Evolutionary conservation across 1,140 invertebrate genomes (phyloP), one percentile per base, ranked within the genome.

Genomic region (Drosophila orosa): DNA sequence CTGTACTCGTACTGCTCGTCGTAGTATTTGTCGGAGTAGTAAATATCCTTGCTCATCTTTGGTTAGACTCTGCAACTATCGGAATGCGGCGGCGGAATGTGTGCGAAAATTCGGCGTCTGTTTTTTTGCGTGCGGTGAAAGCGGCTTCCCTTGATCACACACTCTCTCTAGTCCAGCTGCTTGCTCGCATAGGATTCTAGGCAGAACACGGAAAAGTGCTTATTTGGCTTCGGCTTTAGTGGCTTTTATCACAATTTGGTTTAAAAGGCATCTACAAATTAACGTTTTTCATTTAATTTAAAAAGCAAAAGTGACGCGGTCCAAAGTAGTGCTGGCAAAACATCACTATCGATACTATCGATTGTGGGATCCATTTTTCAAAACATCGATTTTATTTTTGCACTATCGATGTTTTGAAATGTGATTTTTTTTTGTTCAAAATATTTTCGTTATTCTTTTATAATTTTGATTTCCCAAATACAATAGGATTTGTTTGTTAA

Each of bases 21-120:
- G 91, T 95, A 96, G 92, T 98, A 98, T 94, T 98, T 98, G 63
- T 97, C 96, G 0, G 97, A 98, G 92, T 98, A 98, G 87, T 96
- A 98, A 77, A 98, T 97, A 47, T 96, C 93, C 78, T 93, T 93
- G 71, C 86, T 91, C 90, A 91, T 91, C 24, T 67, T 85, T 33
- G 22, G 22, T 5, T 31, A 19, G 25, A 37, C 33, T 50, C 10
- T 17, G 2, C 2, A 27, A 42, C 12, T 25, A 47, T 56, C 35
- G 69, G 17, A 47, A 19, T 50, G 33, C 63, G 19, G 15, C 63
- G 19, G 15, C 1, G 15, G 25, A 52, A 52, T 52, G 19, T 27
- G 39, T 67, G 61, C 52, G 29, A 27, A 62, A 76, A 83, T 67
- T 44, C 22, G 33, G 47, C 57, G 39, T 58, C 57, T 39, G 44